phyloP scores from a whole-genome alignment of 2,888 invertebrate species.

The Brachypalpus laphriformis region DNA sequence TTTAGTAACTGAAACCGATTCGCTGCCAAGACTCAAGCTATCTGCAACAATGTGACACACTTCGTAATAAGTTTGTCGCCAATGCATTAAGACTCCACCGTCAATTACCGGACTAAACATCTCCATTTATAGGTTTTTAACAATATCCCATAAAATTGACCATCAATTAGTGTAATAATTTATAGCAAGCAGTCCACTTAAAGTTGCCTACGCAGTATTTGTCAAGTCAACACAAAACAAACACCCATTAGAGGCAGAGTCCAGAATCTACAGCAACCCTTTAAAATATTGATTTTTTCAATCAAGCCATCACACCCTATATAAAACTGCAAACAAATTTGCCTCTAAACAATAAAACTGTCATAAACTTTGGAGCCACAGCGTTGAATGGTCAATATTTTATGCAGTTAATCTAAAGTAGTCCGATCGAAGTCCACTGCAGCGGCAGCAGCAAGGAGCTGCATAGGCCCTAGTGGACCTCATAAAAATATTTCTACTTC shows the following conservation, averaged over 20 bases:
- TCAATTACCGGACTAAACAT: background rate
- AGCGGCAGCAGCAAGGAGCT: background rate
- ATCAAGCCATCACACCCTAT: slow-evolving; percentile 1
- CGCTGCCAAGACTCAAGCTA: background rate
- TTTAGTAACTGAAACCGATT: too few relatives aligned
- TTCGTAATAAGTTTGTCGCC: background rate
- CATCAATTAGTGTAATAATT: background rate
- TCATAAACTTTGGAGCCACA: slow-evolving; percentile 22
- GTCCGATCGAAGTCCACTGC: slow-evolving; percentile 7
- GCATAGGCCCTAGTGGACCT: background rate
- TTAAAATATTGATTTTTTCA: slow-evolving; percentile 43
- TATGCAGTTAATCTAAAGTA: slow-evolving; percentile 35
- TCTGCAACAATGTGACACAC: background rate
- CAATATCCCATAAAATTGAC: background rate
- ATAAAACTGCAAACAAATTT: slow-evolving; percentile 8
- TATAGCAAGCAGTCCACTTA: background rate
- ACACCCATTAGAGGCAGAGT: background rate
- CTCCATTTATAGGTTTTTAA: background rate
- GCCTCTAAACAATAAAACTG: slow-evolving; percentile 29
- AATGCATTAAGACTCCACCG: background rate
- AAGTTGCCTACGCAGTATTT: background rate
- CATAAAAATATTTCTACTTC: slow-evolving; percentile 28
- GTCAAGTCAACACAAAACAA: background rate
- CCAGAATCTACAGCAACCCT: background rate
- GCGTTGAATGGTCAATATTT: slow-evolving; percentile 34